Evolutionary conservation across 1,140 invertebrate species (phyloP), one percentile per base, ranked within the genome.

Genomic region (Habropoda laboriosa): DNA sequence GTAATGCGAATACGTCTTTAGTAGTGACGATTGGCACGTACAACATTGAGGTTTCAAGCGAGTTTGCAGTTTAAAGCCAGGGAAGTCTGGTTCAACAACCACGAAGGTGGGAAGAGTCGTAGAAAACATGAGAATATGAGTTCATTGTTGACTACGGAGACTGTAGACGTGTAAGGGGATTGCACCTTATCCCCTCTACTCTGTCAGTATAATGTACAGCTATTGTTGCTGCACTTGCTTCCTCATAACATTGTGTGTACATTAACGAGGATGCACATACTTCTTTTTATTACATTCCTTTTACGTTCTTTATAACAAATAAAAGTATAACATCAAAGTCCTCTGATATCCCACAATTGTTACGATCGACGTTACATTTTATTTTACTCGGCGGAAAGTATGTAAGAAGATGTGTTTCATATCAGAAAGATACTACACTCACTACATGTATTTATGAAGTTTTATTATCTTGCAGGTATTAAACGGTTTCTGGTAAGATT

Each of bases 71-170:
- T 78, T 61, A 58, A 70, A 45, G 40, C 35, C 55, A 32, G 45
- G 66, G 55, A 83, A 85, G 74, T 76, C 64, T 72, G 57, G 74
- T 85, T 82, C 73, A 85, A 82, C 79, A 85, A 85, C 85, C 79
- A 81, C 47, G 72, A 66, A 85, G 74, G 70, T 75, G 70, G 70
- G 79, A 85, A 86, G 53, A 71, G 58, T 60, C 70, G 70, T 55
- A 68, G 79, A 79, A 85, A 85, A 85, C 64, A 82, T 85, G 83
- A 86, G 84, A 86, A 86, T 82, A 86, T 79, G 74, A 82, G 83
- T 85, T 86, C 84, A 86, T 86, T 86, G 84, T 86, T 82, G 75
- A 75, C 49, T 55, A 81, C 53, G 61, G 60, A 73, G 47, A 49
- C 53, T 45, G 57, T 32, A 30, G 32, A 63, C 58, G 30, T 47